phyloP scores from a whole-genome alignment of 2,888 invertebrate genomes.

The Sclerodermus sp. region DNA sequence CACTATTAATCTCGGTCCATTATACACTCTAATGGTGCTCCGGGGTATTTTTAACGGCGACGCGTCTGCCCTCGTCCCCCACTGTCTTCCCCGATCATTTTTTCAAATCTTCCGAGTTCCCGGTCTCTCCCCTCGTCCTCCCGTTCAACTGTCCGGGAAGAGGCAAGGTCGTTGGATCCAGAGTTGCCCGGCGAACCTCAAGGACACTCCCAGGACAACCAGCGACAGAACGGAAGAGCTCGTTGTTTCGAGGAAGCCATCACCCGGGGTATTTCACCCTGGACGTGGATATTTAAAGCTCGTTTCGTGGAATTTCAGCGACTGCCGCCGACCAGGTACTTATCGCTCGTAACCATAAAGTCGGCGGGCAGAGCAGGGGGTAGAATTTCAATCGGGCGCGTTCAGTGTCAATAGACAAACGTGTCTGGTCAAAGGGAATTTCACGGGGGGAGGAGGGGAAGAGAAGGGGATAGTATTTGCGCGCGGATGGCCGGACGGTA shows the following conservation, averaged over 20 bases:
- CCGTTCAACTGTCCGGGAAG: too few species aligned
- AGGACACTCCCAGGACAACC: too few species aligned
- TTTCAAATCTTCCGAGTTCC: too few species aligned
- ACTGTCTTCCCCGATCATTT: slow-evolving; percentile 1
- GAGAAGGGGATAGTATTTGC: not conserved
- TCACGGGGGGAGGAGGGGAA: not conserved
- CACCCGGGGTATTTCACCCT: too few species aligned
- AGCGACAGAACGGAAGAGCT: too few species aligned
- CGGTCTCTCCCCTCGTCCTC: too few species aligned
- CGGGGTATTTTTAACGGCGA: slow-evolving; percentile 21
- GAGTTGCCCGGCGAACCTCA: too few species aligned
- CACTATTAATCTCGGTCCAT: slow-evolving; percentile 39
- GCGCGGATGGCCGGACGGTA: not conserved
- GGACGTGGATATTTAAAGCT: too few species aligned
- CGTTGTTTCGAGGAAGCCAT: too few species aligned
- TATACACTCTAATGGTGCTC: slow-evolving; percentile 26
- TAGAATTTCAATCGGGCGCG: slow-evolving; percentile 9
- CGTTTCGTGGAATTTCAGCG: too few species aligned
- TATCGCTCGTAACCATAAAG: not conserved
- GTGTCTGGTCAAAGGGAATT: not conserved
- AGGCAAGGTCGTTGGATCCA: too few species aligned
- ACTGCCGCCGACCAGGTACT: too few species aligned
- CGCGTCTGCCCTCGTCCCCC: not conserved
- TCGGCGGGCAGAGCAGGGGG: slow-evolving; percentile 2
- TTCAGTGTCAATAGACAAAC: not conserved